These are phyloP conservation scores for Lepidotrigona ventralis DNA, from an alignment of 1,140 invertebrate genomes.

Conservation along the genomic window DNA sequence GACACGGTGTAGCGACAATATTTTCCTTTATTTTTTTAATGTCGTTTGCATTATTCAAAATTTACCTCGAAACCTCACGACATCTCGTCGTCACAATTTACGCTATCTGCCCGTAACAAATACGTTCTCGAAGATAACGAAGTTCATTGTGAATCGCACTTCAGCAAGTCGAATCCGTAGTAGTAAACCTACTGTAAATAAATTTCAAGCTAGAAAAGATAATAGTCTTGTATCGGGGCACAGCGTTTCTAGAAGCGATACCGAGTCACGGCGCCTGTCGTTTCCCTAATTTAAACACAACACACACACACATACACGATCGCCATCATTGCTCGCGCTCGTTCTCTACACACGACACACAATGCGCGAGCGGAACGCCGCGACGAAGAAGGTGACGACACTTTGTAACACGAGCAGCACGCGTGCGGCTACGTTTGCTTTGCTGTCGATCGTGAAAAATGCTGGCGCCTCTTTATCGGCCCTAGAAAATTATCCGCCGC, in stretches of 20 bases:
- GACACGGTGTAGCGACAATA: no score
- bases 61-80: no score
- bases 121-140: no score
- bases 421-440: slow-evolving; percentile 36
- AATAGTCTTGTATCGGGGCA: not conserved
- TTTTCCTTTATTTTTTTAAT: no score
- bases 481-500: slow-evolving; percentile 52
- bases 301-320: not conserved
- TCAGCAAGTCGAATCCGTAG: no score
- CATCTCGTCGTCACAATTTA: no score
- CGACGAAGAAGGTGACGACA: not conserved
- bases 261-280: not conserved
- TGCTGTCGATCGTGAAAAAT: slow-evolving; percentile 49
- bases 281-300: not conserved
- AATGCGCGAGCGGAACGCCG: not conserved
- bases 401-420: slow-evolving; percentile 26
- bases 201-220: no score
- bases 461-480: slow-evolving; percentile 49
- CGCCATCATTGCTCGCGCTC: not conserved
- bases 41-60: no score
- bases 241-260: not conserved
- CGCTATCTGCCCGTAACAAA: no score
- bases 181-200: no score
- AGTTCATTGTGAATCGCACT: no score
- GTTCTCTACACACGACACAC: not conserved